Base-by-base conservation (phyloP, 1,140 invertebrate species). In the Parasteatoda tepidariorum region DNA sequence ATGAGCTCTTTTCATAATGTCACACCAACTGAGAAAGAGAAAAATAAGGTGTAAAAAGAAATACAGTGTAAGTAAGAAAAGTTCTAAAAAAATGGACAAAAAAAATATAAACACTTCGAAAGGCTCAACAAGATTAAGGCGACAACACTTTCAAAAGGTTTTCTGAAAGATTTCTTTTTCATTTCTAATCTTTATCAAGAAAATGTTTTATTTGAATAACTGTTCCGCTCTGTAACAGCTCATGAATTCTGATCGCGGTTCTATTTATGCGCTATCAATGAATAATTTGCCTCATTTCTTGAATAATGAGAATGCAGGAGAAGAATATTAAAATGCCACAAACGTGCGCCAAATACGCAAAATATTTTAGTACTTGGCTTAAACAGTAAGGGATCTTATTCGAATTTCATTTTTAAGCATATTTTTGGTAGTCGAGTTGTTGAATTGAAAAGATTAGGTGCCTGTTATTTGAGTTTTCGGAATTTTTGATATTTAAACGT, bases 141-240 rank as follows among this genome's bases (percentile, higher is more conserved):
- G 70, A 73, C 70, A 73, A 59, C 70, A 54, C n/a, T 73, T 73
- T n/a, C 28, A 71, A 30, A 73, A 73, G 31, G 11, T 48, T 48
- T 48, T 48, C 38, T 48, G 38, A 9, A 48, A 9, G 4, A 13
- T 48, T 48, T 48, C 18, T 48, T 48, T 18, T 9, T 48, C 38
- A 48, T 18, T 2, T 4, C 18, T 18, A 48, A 48, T 48, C 18
- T 48, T 48, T 48, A 4, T 70, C 24, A 24, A 24, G 3, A 4
- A 22, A 57, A 73, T 73, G 70, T 31, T 73, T 73, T 73, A 73
- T 73, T 73, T 57, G 70, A 57, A 59, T 73, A 73, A 57, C 48
- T 18, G 30, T 24, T 48, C 18, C 38, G 41, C 28, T 26, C 57
- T 41, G 70, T 33, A 55, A 31, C 54, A 57, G 28, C 22, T 24